A percentile compares a stretch with the other conserved stretches of the same genome.
Evolutionary conservation across 2,797 vertebrate species (phyloP).

Genomic region (Phalanger gymnotis): DNA sequence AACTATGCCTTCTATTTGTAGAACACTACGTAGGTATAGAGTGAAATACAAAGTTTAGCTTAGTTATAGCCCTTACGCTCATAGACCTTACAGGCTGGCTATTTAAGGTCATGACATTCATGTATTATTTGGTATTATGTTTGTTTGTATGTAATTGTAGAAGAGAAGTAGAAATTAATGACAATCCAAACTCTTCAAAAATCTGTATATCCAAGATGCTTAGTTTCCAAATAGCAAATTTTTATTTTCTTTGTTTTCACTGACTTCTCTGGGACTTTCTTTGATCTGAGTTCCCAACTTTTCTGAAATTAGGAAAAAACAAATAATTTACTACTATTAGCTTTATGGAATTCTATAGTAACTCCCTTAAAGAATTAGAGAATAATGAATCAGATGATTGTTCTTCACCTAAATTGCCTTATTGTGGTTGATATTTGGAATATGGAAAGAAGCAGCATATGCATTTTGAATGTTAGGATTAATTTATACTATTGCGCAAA

Average conservation of each 20-base stretch:
- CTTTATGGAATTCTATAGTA: background rate
- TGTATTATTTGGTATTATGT: background rate
- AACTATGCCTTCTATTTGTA: background rate
- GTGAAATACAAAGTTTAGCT: background rate
- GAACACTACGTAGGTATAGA: background rate
- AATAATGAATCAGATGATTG: background rate
- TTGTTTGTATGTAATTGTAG: background rate
- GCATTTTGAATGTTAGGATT: constrained; percentile 41
- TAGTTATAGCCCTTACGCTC: background rate
- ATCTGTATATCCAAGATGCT: background rate
- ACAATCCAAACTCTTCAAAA: background rate
- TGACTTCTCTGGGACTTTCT: rapidly evolving
- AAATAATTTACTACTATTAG: background rate
- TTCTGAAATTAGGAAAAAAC: background rate
- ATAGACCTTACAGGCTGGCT: background rate
- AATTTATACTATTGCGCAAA: constrained; percentile 6
- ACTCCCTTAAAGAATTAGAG: background rate
- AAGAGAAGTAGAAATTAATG: background rate
- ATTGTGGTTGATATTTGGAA: constrained; percentile 33
- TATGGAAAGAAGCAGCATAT: constrained; percentile 1
- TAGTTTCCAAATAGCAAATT: background rate
- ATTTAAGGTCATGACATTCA: background rate
- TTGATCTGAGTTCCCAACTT: background rate
- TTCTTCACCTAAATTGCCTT: background rate
- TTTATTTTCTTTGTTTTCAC: background rate